phyloP scores from a whole-genome alignment of 2,113 vertebrate genomes.

The Scomber colias region DNA sequence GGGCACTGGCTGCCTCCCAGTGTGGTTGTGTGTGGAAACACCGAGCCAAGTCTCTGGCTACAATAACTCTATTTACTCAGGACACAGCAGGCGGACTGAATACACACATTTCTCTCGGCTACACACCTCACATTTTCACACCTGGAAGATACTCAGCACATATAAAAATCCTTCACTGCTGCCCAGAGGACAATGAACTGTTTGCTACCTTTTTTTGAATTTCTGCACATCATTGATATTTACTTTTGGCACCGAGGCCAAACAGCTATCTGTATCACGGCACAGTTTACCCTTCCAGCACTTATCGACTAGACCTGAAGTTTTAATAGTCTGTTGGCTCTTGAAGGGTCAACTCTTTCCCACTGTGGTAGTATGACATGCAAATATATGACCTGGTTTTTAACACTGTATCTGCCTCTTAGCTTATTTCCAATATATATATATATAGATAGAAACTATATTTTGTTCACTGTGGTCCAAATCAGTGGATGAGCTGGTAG shows the following conservation, averaged over 20 bases:
- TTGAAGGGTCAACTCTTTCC: not conserved
- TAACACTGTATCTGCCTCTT: no score
- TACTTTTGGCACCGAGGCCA: not conserved
- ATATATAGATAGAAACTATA: no score
- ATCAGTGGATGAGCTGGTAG: no score
- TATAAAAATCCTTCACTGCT: not conserved
- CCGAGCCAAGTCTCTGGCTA: slow-evolving; percentile 11
- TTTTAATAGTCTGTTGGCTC: not conserved
- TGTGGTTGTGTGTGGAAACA: slow-evolving; percentile 1
- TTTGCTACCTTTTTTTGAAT: not conserved
- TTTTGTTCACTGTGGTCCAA: no score
- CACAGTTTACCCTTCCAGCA: not conserved
- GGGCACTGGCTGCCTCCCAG: not conserved
- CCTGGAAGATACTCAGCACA: slow-evolving; percentile 2
- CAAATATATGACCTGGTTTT: not conserved
- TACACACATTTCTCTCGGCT: slow-evolving; percentile 3
- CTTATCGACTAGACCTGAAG: not conserved
- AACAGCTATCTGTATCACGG: not conserved
- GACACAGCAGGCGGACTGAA: slow-evolving; percentile 16
- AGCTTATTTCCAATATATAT: no score
- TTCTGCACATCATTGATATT: not conserved
- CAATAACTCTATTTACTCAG: slow-evolving; percentile 13
- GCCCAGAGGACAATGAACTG: not conserved
- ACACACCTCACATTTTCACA: not conserved
- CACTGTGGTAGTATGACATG: not conserved